Evolutionary conservation across 2,888 invertebrate genomes (phyloP).

Genomic region (Morpho achilles): DNA sequence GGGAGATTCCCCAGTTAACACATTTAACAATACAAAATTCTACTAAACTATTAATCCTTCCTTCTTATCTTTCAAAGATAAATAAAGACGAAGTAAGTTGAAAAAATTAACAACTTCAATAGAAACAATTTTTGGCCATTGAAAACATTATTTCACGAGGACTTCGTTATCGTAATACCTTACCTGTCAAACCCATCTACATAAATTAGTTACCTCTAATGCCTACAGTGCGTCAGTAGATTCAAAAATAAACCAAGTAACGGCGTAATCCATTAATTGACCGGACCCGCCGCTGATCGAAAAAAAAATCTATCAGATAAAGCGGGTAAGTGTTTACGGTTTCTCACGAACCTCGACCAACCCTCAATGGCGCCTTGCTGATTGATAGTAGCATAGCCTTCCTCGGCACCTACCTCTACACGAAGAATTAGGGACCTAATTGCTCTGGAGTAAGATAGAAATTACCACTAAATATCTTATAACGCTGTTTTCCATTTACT

Average conservation of each 20-base stretch:
- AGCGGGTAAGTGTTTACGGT: conserved; percentile 77
- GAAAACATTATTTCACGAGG: conserved; percentile 44
- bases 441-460: conserved; percentile 28
- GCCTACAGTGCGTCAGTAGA: conserved; percentile 43
- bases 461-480: conserved; percentile 26
- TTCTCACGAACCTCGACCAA: conserved; percentile 74
- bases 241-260: conserved; percentile 72
- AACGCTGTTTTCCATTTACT: conserved; percentile 36
- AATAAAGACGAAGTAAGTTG: conserved; percentile 1
- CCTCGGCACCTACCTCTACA: conserved; percentile 52
- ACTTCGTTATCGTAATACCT: conserved; percentile 57
- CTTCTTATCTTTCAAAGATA: neutral
- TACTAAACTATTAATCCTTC: conserved; percentile 3
- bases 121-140: conserved; percentile 17
- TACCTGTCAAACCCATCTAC: conserved; percentile 65
- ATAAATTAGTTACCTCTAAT: conserved; percentile 67
- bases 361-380: conserved; percentile 78
- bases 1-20: too few species aligned
- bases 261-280: conserved; percentile 77
- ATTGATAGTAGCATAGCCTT: conserved; percentile 71
- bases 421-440: conserved; percentile 38
- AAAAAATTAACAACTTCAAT: neutral
- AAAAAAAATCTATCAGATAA: conserved; percentile 76
- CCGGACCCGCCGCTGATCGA: conserved; percentile 67
- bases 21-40: conserved; percentile 17